Evolutionary conservation across 2,888 invertebrate genomes (phyloP).

Genomic region (Lasioglossum morio): DNA sequence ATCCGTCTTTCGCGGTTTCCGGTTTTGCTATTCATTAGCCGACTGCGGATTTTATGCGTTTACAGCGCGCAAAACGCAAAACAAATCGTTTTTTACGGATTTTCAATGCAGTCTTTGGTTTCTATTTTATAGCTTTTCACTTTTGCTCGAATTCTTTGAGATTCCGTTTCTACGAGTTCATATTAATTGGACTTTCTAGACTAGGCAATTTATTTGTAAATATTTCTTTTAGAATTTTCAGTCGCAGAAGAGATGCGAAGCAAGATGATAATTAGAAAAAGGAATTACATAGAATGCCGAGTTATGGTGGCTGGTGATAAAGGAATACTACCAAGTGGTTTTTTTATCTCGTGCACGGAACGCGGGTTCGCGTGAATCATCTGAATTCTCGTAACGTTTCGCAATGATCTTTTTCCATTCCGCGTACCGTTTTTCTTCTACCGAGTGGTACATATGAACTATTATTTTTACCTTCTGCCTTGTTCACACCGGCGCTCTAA

Average conservation of each 20-base stretch:
- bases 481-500: slow-evolving; percentile 57
- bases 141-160: background rate
- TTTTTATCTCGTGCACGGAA: background rate
- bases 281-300: background rate
- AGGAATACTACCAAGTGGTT: background rate
- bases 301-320: background rate
- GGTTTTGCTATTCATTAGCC: background rate
- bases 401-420: slow-evolving; percentile 42
- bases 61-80: background rate
- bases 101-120: background rate
- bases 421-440: slow-evolving; percentile 15
- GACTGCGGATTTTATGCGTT: background rate
- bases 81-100: background rate
- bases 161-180: background rate
- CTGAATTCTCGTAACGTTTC: slow-evolving; percentile 33
- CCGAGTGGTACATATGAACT: slow-evolving; percentile 36
- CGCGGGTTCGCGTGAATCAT: slow-evolving; percentile 45
- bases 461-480: slow-evolving; percentile 65
- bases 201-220: background rate
- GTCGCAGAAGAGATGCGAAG: background rate
- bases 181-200: background rate
- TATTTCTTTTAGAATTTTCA: background rate
- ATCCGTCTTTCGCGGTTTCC: slow-evolving; percentile 10
- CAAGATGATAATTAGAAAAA: background rate
- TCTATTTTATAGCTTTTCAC: background rate